These are phyloP conservation scores for Thermophis baileyi DNA, from an alignment of 2,113 vertebrate genomes.

Conservation along the genomic window DNA sequence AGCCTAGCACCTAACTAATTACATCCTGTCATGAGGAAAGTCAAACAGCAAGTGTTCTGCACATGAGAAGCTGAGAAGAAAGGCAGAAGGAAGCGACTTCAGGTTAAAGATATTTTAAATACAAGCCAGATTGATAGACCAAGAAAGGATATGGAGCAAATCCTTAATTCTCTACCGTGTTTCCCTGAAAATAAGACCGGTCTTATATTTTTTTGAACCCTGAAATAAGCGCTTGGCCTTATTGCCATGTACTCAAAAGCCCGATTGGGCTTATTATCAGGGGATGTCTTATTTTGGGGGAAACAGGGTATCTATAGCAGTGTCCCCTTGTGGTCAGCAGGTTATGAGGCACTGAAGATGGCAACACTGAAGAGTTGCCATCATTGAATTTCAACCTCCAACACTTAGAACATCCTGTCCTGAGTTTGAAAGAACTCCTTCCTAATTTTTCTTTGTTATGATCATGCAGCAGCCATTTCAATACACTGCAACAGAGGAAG, in stretches of 20 bases:
- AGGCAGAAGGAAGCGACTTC: background rate
- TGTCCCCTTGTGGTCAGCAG: background rate
- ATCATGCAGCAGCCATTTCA: background rate
- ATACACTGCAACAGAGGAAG: background rate
- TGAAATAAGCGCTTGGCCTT: no score
- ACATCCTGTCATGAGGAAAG: background rate
- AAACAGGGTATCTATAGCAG: no score
- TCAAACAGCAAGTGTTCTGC: background rate
- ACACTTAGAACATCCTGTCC: background rate
- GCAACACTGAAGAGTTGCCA: background rate
- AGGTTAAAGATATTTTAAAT: background rate
- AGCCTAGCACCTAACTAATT: background rate
- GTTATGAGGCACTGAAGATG: background rate
- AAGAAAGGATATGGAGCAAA: background rate
- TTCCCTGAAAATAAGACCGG: no score
- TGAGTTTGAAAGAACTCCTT: background rate
- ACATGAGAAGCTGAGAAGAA: background rate
- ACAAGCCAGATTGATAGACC: background rate
- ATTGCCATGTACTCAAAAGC: no score
- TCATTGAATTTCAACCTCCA: background rate
- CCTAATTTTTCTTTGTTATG: background rate
- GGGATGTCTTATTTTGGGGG: no score
- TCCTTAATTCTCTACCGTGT: background rate
- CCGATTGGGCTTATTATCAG: no score
- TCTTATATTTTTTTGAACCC: no score